Conservation (phyloP, 2,113 vertebrate species). For the Platichthys flesus region DNA sequence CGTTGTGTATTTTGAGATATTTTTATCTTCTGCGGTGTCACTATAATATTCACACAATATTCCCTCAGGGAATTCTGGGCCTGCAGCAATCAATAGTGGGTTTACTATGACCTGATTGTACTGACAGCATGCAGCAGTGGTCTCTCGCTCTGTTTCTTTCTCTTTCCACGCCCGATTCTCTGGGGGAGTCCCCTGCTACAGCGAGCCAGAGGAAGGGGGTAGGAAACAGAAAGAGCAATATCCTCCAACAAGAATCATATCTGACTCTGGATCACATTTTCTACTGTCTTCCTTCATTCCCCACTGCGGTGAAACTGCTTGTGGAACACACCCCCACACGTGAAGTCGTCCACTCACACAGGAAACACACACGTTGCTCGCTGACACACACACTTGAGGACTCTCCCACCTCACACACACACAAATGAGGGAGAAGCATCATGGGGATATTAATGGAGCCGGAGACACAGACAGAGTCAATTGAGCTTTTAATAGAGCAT, state of each 20-base stretch:
- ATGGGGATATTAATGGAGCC: conserved; percentile 63
- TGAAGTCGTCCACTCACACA: conserved; percentile 10
- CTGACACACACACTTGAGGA: conserved; percentile 25
- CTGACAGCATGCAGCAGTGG: conserved; percentile 23
- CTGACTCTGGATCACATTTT: conserved; percentile 42
- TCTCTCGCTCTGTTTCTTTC: conserved; percentile 5
- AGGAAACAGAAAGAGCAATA: conserved; percentile 26
- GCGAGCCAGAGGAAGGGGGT: not conserved
- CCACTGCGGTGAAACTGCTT: conserved; percentile 8
- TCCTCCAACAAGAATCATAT: conserved; percentile 30
- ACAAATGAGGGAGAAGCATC: conserved; percentile 25
- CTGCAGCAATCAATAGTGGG: conserved; percentile 63
- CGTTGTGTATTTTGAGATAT: conserved; percentile 51
- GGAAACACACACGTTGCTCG: conserved; percentile 22
- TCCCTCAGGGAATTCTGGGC: conserved; percentile 43
- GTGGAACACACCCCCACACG: conserved; percentile 3
- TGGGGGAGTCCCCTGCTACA: conserved; percentile 18
- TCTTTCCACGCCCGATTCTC: conserved; percentile 11
- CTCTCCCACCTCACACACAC: conserved; percentile 24
- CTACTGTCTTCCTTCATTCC: conserved; percentile 7
- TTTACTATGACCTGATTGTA: conserved; percentile 53
- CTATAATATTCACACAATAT: conserved; percentile 55
- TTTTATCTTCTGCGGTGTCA: conserved; percentile 61
- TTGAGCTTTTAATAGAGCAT: conserved; percentile 74
- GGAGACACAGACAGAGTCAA: conserved; percentile 64